Base-by-base conservation (phyloP, 2,113 vertebrate genomes). In the Pleuronectes platessa region DNA sequence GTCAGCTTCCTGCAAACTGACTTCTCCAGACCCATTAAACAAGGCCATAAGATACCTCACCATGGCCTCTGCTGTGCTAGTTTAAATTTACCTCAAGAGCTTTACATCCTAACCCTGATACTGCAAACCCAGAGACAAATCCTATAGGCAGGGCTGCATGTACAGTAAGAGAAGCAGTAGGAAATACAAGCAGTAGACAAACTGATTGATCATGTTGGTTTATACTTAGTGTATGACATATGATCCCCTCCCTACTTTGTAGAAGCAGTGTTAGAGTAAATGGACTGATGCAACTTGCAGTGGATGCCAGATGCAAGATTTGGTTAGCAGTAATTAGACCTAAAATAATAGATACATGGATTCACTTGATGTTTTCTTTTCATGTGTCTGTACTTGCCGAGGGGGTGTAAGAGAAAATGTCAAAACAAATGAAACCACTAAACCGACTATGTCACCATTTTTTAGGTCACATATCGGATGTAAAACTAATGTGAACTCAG, bases 1-100 rank as follows among this genome's bases (percentile, higher is more conserved):
- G 84, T 91, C 88, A 88, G 89, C 91, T 87, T 90, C 87, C 87
- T 92, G 88, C 71, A 69, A 53, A 20, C 68, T 54, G 75, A 71
- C 90, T 93, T 85, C 92, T 89, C 84, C 66, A 88, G 67, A 77
- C 62, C 77, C 87, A 94, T 94, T 93, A 94, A 94, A 92, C 88
- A 37, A 70, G 82, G 87, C 83, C 80, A 91, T 90, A 85, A 89
- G 89, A 94, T 92, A 92, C 71, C 85, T 79, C 74, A 79, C 85
- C 68, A 81, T 84, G 69, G 73, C 76, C 67, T 82, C 75, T 61
- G 74, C 74, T 68, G 54, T 55, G 73, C 86, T 81, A 13, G 79
- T 82, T 76, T 87, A 86, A 89, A 92, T 82, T 74, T 80, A 85
- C 60, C 81, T 71, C 54, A 18, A 14, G 59, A 70, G 40, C 37